A percentile compares a stretch with the other conserved stretches of the same genome.
Evolutionary conservation across 2,113 vertebrate species (phyloP).

Genomic region (Cyprinodon variegatus): DNA sequence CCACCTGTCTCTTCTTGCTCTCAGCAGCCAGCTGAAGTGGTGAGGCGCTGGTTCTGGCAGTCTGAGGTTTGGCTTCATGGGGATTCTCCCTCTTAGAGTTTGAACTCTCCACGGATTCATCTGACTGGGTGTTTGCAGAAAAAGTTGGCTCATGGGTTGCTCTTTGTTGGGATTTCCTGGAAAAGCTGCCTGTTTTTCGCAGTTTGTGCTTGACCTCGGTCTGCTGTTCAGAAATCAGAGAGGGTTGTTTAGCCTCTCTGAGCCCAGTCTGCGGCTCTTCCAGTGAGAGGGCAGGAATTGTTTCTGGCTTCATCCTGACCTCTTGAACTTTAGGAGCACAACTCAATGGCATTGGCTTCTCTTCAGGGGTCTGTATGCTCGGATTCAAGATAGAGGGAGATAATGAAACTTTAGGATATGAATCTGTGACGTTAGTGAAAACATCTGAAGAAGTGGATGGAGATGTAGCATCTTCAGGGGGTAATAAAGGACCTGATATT

Average conservation of each 20-base stretch:
- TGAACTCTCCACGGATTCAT: constrained; percentile 26
- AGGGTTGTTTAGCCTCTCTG: constrained; percentile 17
- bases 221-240: constrained; percentile 28
- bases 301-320: constrained; percentile 35
- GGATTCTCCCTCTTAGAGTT: constrained; percentile 43
- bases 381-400: constrained; percentile 24
- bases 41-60: constrained; percentile 35
- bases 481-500: constrained; percentile 29
- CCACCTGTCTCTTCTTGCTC: constrained; percentile 44
- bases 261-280: constrained; percentile 40
- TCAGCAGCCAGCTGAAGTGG: constrained; percentile 61
- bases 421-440: background rate
- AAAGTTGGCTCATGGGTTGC: constrained; percentile 41
- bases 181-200: constrained; percentile 36
- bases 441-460: constrained; percentile 37
- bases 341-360: constrained; percentile 22
- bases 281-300: constrained; percentile 28
- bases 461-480: constrained; percentile 27
- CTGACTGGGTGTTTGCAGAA: constrained; percentile 36
- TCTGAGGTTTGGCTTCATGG: constrained; percentile 43
- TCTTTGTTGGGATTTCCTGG: constrained; percentile 51
- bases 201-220: constrained; percentile 58
- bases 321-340: constrained; percentile 36
- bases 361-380: constrained; percentile 22
- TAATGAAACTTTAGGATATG: constrained; percentile 25